These are phyloP conservation scores for Nesidiocoris tenuis DNA, from an alignment of 2,888 invertebrate species.

Conservation along the genomic window DNA sequence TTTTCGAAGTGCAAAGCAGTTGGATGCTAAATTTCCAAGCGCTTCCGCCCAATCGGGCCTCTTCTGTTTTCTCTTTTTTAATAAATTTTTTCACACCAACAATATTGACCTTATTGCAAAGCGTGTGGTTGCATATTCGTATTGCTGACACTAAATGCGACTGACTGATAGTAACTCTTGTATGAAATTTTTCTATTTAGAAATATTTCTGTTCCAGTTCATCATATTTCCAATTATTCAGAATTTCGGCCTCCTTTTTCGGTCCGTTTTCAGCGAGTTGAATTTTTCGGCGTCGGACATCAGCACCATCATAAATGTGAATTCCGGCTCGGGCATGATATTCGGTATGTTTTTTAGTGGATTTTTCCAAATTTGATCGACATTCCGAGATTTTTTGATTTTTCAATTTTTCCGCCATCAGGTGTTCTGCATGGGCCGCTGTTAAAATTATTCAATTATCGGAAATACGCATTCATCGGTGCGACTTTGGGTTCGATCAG, in stretches of 20 bases:
- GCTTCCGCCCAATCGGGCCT: no score
- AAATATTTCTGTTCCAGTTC: constrained; percentile 10
- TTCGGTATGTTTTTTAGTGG: constrained; percentile 50
- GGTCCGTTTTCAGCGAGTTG: constrained; percentile 62
- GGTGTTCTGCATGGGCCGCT: constrained; percentile 67
- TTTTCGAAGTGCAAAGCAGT: no score
- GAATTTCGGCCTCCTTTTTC: constrained; percentile 66
- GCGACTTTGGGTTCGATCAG: constrained; percentile 61
- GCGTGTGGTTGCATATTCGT: no score
- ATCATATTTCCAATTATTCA: constrained; percentile 62
- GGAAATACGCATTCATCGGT: constrained; percentile 64
- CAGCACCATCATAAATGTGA: constrained; percentile 65
- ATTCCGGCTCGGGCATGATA: constrained; percentile 65
- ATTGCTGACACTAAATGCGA: no score
- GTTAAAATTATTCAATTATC: constrained; percentile 63
- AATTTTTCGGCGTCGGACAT: constrained; percentile 63
- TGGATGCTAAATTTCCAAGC: no score
- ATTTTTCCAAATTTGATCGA: background rate
- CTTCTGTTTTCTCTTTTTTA: no score
- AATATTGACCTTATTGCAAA: no score
- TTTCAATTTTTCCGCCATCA: constrained; percentile 33
- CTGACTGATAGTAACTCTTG: no score
- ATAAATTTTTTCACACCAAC: no score
- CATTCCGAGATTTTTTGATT: background rate
- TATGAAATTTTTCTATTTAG: no score